Conservation (phyloP, 1,140 invertebrate species). For the Drosophila auraria region DNA sequence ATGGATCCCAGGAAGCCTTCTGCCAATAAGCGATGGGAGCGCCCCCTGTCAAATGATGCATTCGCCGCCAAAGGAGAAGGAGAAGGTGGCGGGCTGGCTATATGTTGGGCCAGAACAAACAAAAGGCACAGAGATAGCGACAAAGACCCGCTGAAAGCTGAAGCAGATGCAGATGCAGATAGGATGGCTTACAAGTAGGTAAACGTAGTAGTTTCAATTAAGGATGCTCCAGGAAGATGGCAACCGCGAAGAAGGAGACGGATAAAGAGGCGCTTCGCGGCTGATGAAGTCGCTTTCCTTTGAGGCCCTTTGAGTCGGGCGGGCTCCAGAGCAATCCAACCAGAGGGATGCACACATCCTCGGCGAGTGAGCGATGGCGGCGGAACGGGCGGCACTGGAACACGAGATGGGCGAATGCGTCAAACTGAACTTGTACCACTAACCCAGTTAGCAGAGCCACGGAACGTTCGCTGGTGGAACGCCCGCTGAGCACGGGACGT, state of each 20-base stretch:
- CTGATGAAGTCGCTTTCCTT: slow-evolving; percentile 27
- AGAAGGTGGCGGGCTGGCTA: slow-evolving; percentile 4
- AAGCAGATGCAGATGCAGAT: slow-evolving; percentile 53
- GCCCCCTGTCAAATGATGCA: slow-evolving; percentile 45
- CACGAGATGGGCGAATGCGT: slow-evolving; percentile 43
- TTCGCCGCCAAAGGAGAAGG: slow-evolving; percentile 10
- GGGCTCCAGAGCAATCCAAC: slow-evolving; percentile 11
- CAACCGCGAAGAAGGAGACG: slow-evolving; percentile 14
- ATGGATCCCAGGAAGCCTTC: slow-evolving; percentile 40
- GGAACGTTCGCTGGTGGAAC: not conserved
- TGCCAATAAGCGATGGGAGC: slow-evolving; percentile 41
- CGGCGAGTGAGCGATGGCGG: slow-evolving; percentile 21
- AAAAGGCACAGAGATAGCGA: slow-evolving; percentile 57
- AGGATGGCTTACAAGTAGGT: slow-evolving; percentile 68
- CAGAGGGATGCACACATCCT: slow-evolving; percentile 41
- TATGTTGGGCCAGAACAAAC: slow-evolving; percentile 67
- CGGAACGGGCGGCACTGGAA: slow-evolving; percentile 52
- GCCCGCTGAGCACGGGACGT: not conserved
- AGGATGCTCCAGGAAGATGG: slow-evolving; percentile 45
- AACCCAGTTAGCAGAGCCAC: slow-evolving; percentile 74
- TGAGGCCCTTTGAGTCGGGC: slow-evolving; percentile 8
- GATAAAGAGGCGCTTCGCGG: slow-evolving; percentile 1
- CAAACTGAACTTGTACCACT: slow-evolving; percentile 84
- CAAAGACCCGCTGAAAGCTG: slow-evolving; percentile 34
- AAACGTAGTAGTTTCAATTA: slow-evolving; percentile 75